phyloP scores from a whole-genome alignment of 2,797 vertebrate genomes.

The Heteromormyrus szaboi region DNA sequence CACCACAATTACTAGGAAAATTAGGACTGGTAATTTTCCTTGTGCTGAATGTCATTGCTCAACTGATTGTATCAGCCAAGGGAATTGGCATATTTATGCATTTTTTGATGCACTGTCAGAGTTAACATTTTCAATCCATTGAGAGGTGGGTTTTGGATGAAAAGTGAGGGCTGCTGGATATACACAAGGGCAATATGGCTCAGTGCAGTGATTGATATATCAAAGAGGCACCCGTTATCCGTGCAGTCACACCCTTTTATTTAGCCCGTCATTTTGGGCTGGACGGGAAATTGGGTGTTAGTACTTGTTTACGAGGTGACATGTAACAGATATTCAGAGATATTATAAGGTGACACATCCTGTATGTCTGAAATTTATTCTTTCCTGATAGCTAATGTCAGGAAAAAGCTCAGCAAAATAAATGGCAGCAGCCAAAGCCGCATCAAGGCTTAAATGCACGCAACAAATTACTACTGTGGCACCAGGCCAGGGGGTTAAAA shows the following conservation, averaged over 20 bases:
- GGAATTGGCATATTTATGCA: neutral
- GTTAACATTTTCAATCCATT: neutral
- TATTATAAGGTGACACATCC: slow-evolving; percentile 10
- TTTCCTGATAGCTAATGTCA: slow-evolving; percentile 18
- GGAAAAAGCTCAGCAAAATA: slow-evolving; percentile 10
- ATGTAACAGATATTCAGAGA: neutral
- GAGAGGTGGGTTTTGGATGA: neutral
- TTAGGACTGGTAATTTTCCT: neutral
- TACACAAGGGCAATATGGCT: neutral
- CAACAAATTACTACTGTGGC: slow-evolving; percentile 18
- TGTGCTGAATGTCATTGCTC: neutral
- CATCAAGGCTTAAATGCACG: neutral
- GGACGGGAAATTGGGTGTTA: neutral
- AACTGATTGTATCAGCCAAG: neutral
- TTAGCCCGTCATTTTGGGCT: slow-evolving; percentile 34
- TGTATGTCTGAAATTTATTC: neutral
- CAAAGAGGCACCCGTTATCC: slow-evolving; percentile 36
- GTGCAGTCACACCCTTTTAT: slow-evolving; percentile 34
- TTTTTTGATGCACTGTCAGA: neutral
- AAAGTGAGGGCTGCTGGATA: neutral
- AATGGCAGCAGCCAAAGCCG: slow-evolving; percentile 7
- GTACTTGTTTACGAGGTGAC: slow-evolving; percentile 7
- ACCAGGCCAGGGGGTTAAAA: slow-evolving; percentile 15
- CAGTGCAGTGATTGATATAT: slow-evolving; percentile 11
- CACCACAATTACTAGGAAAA: neutral